Evolutionary conservation across 2,113 vertebrate genomes (phyloP).

Genomic region (Anarhynchus alexandrinus): DNA sequence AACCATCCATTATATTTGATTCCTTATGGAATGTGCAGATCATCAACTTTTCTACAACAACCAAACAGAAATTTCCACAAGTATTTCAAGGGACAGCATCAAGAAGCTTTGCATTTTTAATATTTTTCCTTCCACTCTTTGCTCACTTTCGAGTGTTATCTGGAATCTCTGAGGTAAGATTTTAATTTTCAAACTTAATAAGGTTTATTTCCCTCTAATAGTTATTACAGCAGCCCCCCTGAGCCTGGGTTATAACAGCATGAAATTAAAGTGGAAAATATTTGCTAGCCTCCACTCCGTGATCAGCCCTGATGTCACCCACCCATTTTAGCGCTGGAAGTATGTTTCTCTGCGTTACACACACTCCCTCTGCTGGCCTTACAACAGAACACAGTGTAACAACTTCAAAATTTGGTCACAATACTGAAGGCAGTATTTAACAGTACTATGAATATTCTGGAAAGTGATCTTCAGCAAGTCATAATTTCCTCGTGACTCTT

Average conservation of each 20-base stretch:
- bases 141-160: neutral
- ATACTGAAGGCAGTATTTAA: neutral
- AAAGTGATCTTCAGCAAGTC: neutral
- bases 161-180: neutral
- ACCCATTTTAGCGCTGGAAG: neutral
- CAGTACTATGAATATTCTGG: neutral
- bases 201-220: neutral
- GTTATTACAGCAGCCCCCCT: neutral
- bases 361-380: slow-evolving; percentile 21
- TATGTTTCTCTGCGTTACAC: neutral
- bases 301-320: neutral
- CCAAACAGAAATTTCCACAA: neutral
- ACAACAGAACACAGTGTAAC: neutral
- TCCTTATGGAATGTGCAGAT: neutral
- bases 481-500: neutral
- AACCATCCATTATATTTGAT: neutral
- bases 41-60: neutral
- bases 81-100: neutral
- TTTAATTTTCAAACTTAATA: slow-evolving; percentile 23
- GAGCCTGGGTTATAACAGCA: neutral
- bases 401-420: neutral
- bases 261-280: slow-evolving; percentile 20
- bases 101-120: neutral
- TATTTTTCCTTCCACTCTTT: neutral
- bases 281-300: neutral